A percentile compares a stretch with the other conserved stretches of the same genome.
phyloP scores from a whole-genome alignment of 2,888 invertebrate species.

The Auanema freiburgensis region DNA sequence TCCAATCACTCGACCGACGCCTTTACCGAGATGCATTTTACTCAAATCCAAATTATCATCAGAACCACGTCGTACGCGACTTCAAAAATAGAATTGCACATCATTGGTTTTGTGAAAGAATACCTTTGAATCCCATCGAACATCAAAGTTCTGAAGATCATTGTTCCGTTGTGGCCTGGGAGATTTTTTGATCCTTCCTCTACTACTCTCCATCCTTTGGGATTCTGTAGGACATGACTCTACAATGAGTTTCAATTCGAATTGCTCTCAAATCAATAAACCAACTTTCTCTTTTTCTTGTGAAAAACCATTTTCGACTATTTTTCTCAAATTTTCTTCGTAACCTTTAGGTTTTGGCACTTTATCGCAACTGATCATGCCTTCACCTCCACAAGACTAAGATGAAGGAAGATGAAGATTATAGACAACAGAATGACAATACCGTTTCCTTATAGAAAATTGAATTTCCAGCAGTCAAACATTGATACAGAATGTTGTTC shows the following conservation, averaged over 20 bases:
- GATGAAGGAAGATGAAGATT: not conserved
- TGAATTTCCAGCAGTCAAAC: slow-evolving; percentile 29
- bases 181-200: slow-evolving; percentile 30
- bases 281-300: not conserved
- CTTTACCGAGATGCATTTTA: slow-evolving; percentile 10
- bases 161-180: slow-evolving; percentile 24
- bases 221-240: slow-evolving; percentile 9
- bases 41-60: not conserved
- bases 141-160: slow-evolving; percentile 26
- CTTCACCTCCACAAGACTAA: slow-evolving; percentile 39
- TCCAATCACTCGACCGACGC: slow-evolving; percentile 34
- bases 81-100: not conserved
- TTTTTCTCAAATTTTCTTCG: slow-evolving; percentile 27
- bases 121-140: slow-evolving; percentile 12
- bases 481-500: slow-evolving; percentile 38
- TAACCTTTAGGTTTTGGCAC: slow-evolving; percentile 33
- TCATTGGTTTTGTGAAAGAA: not conserved
- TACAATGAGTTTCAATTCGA: not conserved
- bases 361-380: slow-evolving; percentile 41
- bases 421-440: no score
- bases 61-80: not conserved
- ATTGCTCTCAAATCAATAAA: not conserved
- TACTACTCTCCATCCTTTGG: slow-evolving; percentile 38
- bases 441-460: slow-evolving; percentile 42
- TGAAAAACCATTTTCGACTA: not conserved